A percentile compares a stretch with the other conserved stretches of the same genome.
Conservation (phyloP, 2,113 vertebrate genomes). For the Caloenas nicobarica region DNA sequence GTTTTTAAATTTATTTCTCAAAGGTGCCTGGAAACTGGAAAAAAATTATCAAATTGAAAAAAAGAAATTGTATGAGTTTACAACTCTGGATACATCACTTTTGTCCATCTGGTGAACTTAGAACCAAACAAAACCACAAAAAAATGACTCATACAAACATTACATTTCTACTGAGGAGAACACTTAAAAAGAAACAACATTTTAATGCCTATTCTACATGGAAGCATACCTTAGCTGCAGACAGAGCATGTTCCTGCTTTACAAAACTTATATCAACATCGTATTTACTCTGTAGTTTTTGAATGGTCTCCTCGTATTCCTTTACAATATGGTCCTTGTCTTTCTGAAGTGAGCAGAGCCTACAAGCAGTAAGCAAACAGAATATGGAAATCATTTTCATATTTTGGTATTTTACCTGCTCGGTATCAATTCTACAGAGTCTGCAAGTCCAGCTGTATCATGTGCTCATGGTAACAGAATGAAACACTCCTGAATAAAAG, state of each 20-base stretch:
- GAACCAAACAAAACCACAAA: not conserved
- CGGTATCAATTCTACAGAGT: not conserved
- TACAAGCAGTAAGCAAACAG: constrained; percentile 60
- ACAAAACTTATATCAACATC: constrained; percentile 81
- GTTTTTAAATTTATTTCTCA: not conserved
- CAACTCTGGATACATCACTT: rapidly evolving
- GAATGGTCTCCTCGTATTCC: constrained; percentile 77
- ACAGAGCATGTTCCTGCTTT: constrained; percentile 84
- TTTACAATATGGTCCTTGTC: constrained; percentile 80
- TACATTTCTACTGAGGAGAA: too few relatives aligned
- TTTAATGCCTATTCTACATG: not conserved
- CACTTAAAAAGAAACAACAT: not conserved
- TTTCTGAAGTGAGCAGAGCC: constrained; percentile 76
- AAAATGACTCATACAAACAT: not conserved
- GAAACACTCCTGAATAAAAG: not conserved
- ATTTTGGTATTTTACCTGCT: not conserved
- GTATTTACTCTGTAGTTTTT: constrained; percentile 80
- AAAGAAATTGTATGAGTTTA: not conserved
- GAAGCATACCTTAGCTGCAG: constrained; percentile 83
- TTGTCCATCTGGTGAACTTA: not conserved
- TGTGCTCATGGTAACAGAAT: not conserved
- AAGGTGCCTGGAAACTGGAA: not conserved
- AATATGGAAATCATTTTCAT: not conserved
- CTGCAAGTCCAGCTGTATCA: not conserved
- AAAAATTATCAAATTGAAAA: not conserved